Evolutionary conservation across 2,888 invertebrate species (phyloP).

Genomic region (Orgyia antiqua): DNA sequence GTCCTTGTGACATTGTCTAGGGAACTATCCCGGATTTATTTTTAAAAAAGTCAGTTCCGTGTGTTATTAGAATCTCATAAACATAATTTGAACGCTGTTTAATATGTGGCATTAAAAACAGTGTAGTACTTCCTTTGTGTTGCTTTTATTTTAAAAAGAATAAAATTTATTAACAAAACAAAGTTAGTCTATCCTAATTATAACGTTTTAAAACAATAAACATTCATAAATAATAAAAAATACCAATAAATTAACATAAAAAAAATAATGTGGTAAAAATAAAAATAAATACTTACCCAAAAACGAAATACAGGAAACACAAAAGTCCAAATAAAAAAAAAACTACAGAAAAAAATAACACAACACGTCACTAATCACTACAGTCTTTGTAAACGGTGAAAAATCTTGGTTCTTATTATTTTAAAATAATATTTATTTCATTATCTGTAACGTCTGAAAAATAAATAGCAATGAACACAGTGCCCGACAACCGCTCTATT

Average conservation of each 20-base stretch:
- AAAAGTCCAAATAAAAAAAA: slow-evolving; percentile 53
- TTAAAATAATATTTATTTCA: slow-evolving; percentile 49
- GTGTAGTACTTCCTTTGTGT: slow-evolving; percentile 20
- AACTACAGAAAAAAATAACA: slow-evolving; percentile 47
- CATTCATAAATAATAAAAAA: slow-evolving; percentile 12
- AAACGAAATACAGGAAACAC: slow-evolving; percentile 50
- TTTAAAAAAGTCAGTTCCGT: slow-evolving; percentile 14
- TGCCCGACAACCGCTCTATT: slow-evolving; percentile 41
- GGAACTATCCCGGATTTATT: slow-evolving; percentile 34
- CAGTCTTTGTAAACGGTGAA: slow-evolving; percentile 49
- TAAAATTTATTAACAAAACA: slow-evolving; percentile 3
- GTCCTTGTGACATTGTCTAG: slow-evolving; percentile 64
- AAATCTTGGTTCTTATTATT: slow-evolving; percentile 47
- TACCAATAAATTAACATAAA: slow-evolving; percentile 2
- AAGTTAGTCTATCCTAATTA: no score
- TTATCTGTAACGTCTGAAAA: slow-evolving; percentile 54
- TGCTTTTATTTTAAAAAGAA: slow-evolving; percentile 7
- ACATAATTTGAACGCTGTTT: slow-evolving; percentile 6
- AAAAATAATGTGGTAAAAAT: slow-evolving; percentile 16
- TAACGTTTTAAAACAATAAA: slow-evolving; percentile 7
- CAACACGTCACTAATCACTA: slow-evolving; percentile 73
- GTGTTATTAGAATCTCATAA: slow-evolving; percentile 18
- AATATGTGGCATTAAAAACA: slow-evolving; percentile 6
- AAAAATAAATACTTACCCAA: slow-evolving; percentile 56
- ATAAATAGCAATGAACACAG: slow-evolving; percentile 38